phyloP scores from a whole-genome alignment of 2,888 invertebrate species.

The Cyclophora albipunctata region DNA sequence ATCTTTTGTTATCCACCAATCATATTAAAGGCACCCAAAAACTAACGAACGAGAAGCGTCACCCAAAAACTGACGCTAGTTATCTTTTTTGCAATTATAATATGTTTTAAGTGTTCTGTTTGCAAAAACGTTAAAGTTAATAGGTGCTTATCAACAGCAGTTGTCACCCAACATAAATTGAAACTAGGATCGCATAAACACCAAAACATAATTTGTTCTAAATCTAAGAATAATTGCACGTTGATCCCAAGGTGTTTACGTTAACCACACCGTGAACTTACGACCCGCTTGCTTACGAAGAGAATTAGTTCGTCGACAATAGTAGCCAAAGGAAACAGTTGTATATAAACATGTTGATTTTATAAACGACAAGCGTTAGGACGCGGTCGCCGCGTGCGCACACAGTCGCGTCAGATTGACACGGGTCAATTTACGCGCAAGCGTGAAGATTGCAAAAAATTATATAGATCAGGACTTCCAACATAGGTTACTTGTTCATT shows the following conservation, averaged over 20 bases:
- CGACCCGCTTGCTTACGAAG: conserved; percentile 26
- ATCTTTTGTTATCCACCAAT: too few relatives aligned
- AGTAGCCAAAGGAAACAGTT: conserved; percentile 21
- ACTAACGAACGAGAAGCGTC: too few relatives aligned
- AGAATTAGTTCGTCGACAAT: conserved; percentile 29
- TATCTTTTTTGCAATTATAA: too few relatives aligned
- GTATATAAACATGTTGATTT: conserved; percentile 8
- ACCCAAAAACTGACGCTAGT: too few relatives aligned
- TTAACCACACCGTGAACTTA: conserved; percentile 33
- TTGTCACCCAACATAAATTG: too few relatives aligned
- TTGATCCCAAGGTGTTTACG: conserved; percentile 27
- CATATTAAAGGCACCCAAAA: too few relatives aligned
- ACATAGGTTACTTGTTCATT: background rate
- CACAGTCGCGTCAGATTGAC: background rate
- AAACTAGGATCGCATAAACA: too few relatives aligned
- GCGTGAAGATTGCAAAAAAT: background rate
- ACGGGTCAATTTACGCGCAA: background rate
- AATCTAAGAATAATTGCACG: conserved; percentile 11
- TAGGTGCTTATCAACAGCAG: too few relatives aligned
- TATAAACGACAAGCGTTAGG: background rate
- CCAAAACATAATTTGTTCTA: too few relatives aligned
- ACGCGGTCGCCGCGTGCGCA: background rate
- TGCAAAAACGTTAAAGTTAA: too few relatives aligned
- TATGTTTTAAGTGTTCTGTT: too few relatives aligned
- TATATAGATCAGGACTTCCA: too few relatives aligned